Percentiles rank a stretch among this genome's conserved stretches.
phyloP scores from a whole-genome alignment of 2,113 vertebrate species.

The Phalacrocorax pelagicus region DNA sequence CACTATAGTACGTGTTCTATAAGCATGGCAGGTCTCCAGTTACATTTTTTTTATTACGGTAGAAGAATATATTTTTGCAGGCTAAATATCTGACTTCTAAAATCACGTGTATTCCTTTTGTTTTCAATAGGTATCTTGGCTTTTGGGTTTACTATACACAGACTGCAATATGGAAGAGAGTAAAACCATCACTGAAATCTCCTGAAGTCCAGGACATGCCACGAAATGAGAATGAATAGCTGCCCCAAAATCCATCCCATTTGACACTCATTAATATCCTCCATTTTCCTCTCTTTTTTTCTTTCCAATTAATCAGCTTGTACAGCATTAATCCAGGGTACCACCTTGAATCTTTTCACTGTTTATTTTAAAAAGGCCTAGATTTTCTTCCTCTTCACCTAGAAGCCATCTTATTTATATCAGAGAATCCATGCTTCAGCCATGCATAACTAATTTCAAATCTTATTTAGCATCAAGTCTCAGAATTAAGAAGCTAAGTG shows the following conservation, averaged over 20 bases:
- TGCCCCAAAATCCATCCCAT: background rate
- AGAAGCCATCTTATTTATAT: background rate
- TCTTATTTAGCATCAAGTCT: constrained; percentile 72
- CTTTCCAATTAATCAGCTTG: background rate
- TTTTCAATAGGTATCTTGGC: background rate
- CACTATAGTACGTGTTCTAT: background rate
- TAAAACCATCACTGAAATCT: background rate
- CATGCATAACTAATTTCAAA: constrained; percentile 69
- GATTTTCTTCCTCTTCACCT: background rate
- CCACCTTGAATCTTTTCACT: background rate
- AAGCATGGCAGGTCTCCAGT: background rate
- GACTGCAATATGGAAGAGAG: background rate
- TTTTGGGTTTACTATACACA: background rate
- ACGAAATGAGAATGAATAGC: background rate
- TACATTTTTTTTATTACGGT: background rate
- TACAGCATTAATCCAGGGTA: background rate
- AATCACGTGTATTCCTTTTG: background rate
- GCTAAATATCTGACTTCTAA: background rate
- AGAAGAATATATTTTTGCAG: background rate
- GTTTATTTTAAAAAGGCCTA: background rate
- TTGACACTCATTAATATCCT: background rate
- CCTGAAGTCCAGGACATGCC: background rate
- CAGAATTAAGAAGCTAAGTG: constrained; percentile 75
- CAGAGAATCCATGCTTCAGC: background rate
- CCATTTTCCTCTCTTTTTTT: background rate